These are phyloP conservation scores for Gymnocheta viridis DNA, from an alignment of 2,888 invertebrate species.

Conservation along the genomic window DNA sequence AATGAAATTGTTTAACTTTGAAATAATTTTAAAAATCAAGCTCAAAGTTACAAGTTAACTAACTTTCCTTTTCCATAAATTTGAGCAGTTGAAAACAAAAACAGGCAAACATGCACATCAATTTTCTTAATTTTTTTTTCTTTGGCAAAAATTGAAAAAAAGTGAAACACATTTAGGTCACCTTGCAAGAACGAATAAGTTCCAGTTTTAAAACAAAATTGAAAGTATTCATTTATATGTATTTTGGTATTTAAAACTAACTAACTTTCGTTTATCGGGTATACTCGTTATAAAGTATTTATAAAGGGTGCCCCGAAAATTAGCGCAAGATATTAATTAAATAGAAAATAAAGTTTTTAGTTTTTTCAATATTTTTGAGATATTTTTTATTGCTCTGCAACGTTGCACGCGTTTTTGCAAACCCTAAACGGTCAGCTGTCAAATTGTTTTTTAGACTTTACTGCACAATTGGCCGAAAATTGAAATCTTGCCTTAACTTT, in stretches of 20 bases:
- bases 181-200: background rate
- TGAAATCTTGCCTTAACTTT: too few relatives aligned
- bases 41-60: background rate
- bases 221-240: constrained; percentile 14
- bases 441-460: too few relatives aligned
- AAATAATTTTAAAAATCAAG: background rate
- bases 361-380: too few relatives aligned
- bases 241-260: background rate
- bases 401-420: too few relatives aligned
- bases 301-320: too few relatives aligned
- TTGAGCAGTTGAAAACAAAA: background rate
- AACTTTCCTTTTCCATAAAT: constrained; percentile 43
- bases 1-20: constrained; percentile 13
- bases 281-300: too few relatives aligned
- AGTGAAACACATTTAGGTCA: constrained; percentile 41
- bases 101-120: background rate
- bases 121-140: background rate
- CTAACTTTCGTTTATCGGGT: constrained; percentile 45
- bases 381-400: too few relatives aligned
- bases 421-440: too few relatives aligned
- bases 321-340: too few relatives aligned
- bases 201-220: constrained; percentile 33
- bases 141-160: constrained; percentile 23
- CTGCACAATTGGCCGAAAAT: too few relatives aligned
- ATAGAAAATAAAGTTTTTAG: too few relatives aligned